Evolutionary conservation across 2,888 invertebrate genomes (phyloP).

Genomic region (Apodemia zela): DNA sequence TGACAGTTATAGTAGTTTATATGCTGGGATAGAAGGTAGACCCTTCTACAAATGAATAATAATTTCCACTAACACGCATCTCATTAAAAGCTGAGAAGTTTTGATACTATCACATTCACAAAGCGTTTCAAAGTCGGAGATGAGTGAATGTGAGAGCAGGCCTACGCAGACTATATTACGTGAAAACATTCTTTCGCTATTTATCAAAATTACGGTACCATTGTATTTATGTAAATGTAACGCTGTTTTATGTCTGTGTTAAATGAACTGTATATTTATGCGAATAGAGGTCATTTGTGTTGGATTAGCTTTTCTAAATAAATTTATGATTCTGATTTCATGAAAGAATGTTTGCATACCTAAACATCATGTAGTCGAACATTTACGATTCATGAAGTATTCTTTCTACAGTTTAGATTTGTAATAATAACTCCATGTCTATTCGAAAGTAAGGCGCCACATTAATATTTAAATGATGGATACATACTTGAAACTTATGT

Average conservation of each 20-base stretch:
- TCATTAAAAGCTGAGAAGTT: constrained; percentile 10
- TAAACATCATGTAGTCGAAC: neutral
- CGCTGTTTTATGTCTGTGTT: constrained; percentile 34
- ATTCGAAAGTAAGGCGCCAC: too few species aligned
- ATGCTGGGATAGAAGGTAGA: constrained; percentile 10
- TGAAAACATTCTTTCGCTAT: constrained; percentile 38
- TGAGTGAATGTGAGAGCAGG: constrained; percentile 18
- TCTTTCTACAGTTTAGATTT: constrained; percentile 7
- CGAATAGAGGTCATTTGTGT: constrained; percentile 25
- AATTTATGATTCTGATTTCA: constrained; percentile 22
- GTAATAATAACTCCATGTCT: neutral
- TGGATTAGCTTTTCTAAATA: constrained; percentile 17
- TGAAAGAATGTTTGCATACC: constrained; percentile 16
- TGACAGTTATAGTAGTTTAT: constrained; percentile 15
- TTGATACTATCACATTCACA: constrained; percentile 13
- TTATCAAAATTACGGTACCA: constrained; percentile 38
- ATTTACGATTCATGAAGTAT: constrained; percentile 13
- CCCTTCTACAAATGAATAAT: constrained; percentile 13
- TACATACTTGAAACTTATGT: too few species aligned
- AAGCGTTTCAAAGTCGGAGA: constrained; percentile 9
- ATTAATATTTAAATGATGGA: too few species aligned
- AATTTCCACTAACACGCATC: constrained; percentile 11
- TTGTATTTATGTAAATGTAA: constrained; percentile 36
- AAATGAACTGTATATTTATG: constrained; percentile 32
- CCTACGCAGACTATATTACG: constrained; percentile 28